Evolutionary conservation across 1,140 invertebrate genomes (phyloP).

Genomic region (Wiebesia pumilae): DNA sequence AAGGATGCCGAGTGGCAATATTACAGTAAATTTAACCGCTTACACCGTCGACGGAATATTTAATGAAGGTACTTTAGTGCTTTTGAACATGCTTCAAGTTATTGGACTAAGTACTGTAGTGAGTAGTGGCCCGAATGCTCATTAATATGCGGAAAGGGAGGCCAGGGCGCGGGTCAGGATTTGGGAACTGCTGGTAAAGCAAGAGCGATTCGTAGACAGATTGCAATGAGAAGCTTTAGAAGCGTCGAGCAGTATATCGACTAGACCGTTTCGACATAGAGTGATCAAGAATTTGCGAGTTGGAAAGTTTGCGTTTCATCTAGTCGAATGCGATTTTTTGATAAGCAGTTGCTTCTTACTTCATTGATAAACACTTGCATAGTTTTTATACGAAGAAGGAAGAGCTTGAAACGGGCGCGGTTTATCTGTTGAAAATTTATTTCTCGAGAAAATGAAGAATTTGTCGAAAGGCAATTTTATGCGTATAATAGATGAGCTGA

Average conservation of each 20-base stretch:
- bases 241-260: not conserved
- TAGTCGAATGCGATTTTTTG: not conserved
- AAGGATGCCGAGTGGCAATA: constrained; percentile 40
- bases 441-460: too few species aligned
- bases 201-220: not conserved
- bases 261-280: not conserved
- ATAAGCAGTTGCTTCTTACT: not conserved
- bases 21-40: constrained; percentile 51
- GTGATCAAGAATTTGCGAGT: not conserved
- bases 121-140: not conserved
- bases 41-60: constrained; percentile 34
- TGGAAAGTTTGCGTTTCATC: not conserved
- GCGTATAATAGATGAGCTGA: too few species aligned
- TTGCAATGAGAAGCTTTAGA: not conserved
- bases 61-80: constrained; percentile 35
- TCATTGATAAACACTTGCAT: too few species aligned
- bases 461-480: too few species aligned
- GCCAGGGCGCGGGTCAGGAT: not conserved
- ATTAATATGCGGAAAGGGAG: constrained; percentile 17
- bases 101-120: not conserved
- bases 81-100: constrained; percentile 6
- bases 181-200: not conserved
- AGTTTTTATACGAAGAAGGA: too few species aligned
- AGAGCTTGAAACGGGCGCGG: too few species aligned
- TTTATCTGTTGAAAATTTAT: too few species aligned